Base-by-base conservation (phyloP, 1,140 invertebrate species). In the Papilio dardanus region DNA sequence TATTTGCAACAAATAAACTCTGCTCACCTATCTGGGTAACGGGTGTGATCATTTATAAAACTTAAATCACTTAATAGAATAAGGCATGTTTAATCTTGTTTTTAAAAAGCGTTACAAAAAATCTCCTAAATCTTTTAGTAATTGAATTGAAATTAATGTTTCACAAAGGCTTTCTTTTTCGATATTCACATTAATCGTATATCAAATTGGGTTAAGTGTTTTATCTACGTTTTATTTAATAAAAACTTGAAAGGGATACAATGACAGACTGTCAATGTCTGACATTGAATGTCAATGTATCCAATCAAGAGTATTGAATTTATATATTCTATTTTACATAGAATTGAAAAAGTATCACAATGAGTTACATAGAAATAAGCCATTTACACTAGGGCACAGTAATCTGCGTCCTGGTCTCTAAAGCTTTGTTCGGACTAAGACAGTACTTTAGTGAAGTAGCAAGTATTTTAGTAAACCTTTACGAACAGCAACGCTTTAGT, bases 211-310 rank as follows among this genome's bases (percentile, higher is more conserved):
- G 1, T 62, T 62, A 62, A 62, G 12, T 30, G 54, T 16, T 62
- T 58, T 58, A 58, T 58, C 50, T 10, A 8, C 7, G 50, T 58
- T 24, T 24, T 58, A 8, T 28, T 28, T 10, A 28, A 58, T 12
- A 58, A 62, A 28, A 28, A 12, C 24, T 1, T 28, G 14, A 62
- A 46, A 46, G n/a, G 10, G 24, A 58, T 28, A 0, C 10, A 21
- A 54, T 54, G 50, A 28, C 54, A 62, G 54, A 14, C 54, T 21
- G 21, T 62, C 24, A 62, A 62, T n/a, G 54, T 3, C 54, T 62
- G 21, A 12, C 19, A 24, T 5, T 50, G 4, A 50, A 14, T 62
- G 24, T 62, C 24, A 24, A 50, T 30, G 24, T 62, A 12, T 28
- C 8, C 12, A 62, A 14, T 28, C 10, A 62, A 28, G 24, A 30